Evolutionary conservation across 2,797 vertebrate species (phyloP), one percentile per base, ranked within the genome.

Genomic region (Chaunax sp.): DNA sequence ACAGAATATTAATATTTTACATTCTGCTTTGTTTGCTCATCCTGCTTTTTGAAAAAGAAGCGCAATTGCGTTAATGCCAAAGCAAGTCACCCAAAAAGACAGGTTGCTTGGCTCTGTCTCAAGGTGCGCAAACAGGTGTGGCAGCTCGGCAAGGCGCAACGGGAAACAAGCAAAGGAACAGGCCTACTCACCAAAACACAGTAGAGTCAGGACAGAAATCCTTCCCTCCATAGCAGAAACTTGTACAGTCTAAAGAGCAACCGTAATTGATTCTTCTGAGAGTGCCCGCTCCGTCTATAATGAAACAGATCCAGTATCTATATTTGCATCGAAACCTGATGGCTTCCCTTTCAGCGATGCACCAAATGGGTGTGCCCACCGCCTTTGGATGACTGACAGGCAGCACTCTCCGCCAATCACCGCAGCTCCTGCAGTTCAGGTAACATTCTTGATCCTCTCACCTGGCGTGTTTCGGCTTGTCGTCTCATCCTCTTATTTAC

Each of bases 111-210:
- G 59, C 59, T 61, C 54, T 3, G 1, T 44, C 10, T 51, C 19
- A 18, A 47, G 43, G 38, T 57, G 60, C 45, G 18, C 22, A 66
- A 77, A 82, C 84, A 82, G 89, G 86, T 85, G 85, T 88, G 83
- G 86, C 75, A 47, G 49, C 28, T 61, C n/a, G 0, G 14, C 3
- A 13, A 55, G 43, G 49, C 28, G 25, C 60, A 25, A 10, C 10
- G 11, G 13, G 13, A 40, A 40, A 16, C 15, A 40, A 40, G 38
- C 3, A 10, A 67, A 10, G 3, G 45, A 1, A 54, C n/a, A 16
- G 5, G 5, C 1, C 1, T 15, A 38, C 90, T 90, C 67, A 91
- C 90, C 68, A 18, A 84, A 5, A 81, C 66, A 77, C 14, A 82
- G 37, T 43, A 84, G 35, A 28, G 13, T 4, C 43, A 62, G 8